phyloP scores from a whole-genome alignment of 2,888 invertebrate genomes.

The Ormyrus rosae region DNA sequence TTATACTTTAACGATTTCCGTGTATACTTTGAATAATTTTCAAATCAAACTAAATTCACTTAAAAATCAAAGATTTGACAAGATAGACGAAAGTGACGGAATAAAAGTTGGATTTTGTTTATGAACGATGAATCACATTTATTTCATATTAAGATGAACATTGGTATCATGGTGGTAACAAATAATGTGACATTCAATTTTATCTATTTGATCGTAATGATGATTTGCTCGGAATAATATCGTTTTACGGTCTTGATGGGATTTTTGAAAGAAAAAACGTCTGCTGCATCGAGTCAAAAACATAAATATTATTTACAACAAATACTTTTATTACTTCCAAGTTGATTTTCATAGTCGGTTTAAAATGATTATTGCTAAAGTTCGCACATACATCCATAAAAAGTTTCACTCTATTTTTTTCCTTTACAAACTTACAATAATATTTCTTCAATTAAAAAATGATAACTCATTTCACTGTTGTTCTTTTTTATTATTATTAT shows the following conservation, averaged over 20 bases:
- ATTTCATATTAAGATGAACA: slow-evolving; percentile 55
- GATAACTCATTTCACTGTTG: slow-evolving; percentile 10
- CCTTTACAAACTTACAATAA: slow-evolving; percentile 53
- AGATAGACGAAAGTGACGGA: not conserved
- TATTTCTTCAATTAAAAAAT: slow-evolving; percentile 37
- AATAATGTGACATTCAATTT: slow-evolving; percentile 51
- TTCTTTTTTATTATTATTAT: too few species aligned
- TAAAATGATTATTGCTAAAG: slow-evolving; percentile 56
- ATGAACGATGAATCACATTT: slow-evolving; percentile 57
- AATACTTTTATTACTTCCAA: slow-evolving; percentile 54
- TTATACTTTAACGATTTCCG: too few species aligned
- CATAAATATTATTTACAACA: slow-evolving; percentile 56
- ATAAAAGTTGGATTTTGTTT: slow-evolving; percentile 54
- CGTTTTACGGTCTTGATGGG: slow-evolving; percentile 22
- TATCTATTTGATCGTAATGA: slow-evolving; percentile 35
- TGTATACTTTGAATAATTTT: too few species aligned
- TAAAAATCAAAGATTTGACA: not conserved
- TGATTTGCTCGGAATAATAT: slow-evolving; percentile 31
- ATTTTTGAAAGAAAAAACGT: slow-evolving; percentile 12
- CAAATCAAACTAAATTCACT: too few species aligned
- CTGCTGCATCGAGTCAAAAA: slow-evolving; percentile 15
- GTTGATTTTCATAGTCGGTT: slow-evolving; percentile 49
- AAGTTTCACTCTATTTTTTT: slow-evolving; percentile 48
- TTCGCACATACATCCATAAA: slow-evolving; percentile 55
- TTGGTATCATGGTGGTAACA: slow-evolving; percentile 47